Percentiles rank a stretch among this genome's conserved stretches.
Evolutionary conservation across 2,888 invertebrate species (phyloP).

Genomic region (Platynereis dumerilii): DNA sequence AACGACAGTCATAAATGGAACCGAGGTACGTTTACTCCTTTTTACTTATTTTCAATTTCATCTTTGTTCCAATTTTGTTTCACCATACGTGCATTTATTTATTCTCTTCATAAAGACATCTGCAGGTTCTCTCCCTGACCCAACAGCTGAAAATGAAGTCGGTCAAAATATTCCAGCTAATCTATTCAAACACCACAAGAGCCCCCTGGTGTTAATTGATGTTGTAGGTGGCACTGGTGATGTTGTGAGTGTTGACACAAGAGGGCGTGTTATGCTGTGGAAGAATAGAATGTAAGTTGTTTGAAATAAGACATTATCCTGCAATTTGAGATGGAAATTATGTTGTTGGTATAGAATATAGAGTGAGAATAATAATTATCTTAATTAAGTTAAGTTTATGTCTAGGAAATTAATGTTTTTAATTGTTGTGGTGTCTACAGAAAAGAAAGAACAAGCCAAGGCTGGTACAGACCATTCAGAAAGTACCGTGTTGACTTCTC

Average conservation of each 20-base stretch:
- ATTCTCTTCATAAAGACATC: no score
- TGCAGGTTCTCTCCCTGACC: no score
- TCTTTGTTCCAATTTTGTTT: no score
- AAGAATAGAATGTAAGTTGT: constrained; percentile 46
- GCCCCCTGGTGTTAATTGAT: constrained; percentile 44
- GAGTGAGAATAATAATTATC: no score
- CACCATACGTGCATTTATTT: no score
- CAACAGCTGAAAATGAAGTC: no score
- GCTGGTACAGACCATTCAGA: constrained; percentile 46
- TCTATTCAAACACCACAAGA: constrained; percentile 47
- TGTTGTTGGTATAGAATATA: no score
- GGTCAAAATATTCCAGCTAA: constrained; percentile 35
- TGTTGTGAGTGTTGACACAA: constrained; percentile 50
- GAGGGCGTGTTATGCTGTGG: constrained; percentile 52
- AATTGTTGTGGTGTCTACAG: constrained; percentile 24
- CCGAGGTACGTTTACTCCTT: no score
- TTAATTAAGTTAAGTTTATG: neutral
- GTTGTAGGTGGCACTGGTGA: constrained; percentile 47
- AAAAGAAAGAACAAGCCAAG: constrained; percentile 28
- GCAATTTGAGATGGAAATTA: neutral
- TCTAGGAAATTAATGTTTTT: neutral
- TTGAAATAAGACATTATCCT: constrained; percentile 7
- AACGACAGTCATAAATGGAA: no score
- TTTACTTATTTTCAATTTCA: no score
- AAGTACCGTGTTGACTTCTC: constrained; percentile 45